Conservation (phyloP, 2,888 invertebrate genomes). For the Nomada hirtipes region DNA sequence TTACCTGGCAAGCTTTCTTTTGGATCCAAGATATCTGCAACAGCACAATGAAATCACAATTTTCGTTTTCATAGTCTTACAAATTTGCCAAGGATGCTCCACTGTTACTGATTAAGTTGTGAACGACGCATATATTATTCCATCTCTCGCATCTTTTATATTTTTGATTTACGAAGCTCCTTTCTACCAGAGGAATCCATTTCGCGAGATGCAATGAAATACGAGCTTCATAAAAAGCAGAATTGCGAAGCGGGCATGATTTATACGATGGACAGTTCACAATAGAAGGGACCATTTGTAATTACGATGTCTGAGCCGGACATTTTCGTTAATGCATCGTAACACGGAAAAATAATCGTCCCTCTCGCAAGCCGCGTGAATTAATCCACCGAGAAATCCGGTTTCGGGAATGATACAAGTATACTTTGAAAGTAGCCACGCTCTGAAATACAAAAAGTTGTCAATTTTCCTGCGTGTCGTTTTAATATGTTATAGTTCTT, state of each 20-base stretch:
- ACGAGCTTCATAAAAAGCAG: slow-evolving; percentile 54
- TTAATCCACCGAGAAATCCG: slow-evolving; percentile 14
- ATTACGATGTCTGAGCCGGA: slow-evolving; percentile 51
- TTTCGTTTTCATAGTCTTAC: neutral
- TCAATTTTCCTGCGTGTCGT: no score
- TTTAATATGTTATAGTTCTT: no score
- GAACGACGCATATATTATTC: slow-evolving; percentile 36
- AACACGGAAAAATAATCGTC: slow-evolving; percentile 30
- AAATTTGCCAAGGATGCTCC: neutral
- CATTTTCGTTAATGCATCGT: slow-evolving; percentile 46
- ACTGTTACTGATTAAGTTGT: slow-evolving; percentile 31
- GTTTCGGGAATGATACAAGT: neutral
- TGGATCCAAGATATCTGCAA: no score
- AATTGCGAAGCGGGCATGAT: slow-evolving; percentile 45
- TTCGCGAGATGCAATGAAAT: slow-evolving; percentile 47
- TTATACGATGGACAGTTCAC: slow-evolving; percentile 49
- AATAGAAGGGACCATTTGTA: slow-evolving; percentile 55
- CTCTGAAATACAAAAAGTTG: neutral
- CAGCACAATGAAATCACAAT: no score
- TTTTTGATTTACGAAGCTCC: slow-evolving; percentile 51
- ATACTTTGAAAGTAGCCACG: neutral
- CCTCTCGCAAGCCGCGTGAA: slow-evolving; percentile 3
- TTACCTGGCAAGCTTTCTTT: no score
- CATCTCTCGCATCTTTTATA: slow-evolving; percentile 22
- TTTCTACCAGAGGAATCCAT: slow-evolving; percentile 49